Evolutionary conservation across 2,888 invertebrate species (phyloP), one percentile per base, ranked within the genome.

Genomic region (Sussaba pulchella): DNA sequence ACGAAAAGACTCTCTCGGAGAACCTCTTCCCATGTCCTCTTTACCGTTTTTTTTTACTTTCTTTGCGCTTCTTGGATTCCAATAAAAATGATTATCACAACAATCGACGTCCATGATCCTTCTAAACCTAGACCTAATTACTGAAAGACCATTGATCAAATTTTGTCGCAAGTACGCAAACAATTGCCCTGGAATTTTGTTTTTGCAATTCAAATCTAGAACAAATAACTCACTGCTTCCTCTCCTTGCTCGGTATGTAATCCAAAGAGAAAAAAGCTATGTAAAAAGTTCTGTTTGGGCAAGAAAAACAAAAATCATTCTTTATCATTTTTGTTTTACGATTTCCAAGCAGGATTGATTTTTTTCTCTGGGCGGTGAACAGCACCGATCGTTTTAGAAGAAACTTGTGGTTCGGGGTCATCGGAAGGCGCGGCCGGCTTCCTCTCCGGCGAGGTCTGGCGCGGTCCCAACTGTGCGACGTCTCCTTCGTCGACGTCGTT

Each of bases 391-490:
- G 50, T 75, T 77, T 76, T 78, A 85, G 85, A 24, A 73, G 73
- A 64, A 77, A 73, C 77, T 72, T 59, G 64, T 47, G 54, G 61
- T 90, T 91, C 87, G 90, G 90, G 91, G 91, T 91, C 91, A 90
- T 84, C 85, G 81, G 86, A 86, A 90, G 91, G 90, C 88, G 90
- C 89, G 91, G 88, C 88, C 70, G 81, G 75, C 72, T 82, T 85
- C 86, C 84, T 88, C 88, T 85, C 84, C 84, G 86, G 86, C 84
- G 88, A 88, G 86, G 88, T 87, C 88, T 91, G 91, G 91, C 91
- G 85, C 88, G 85, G 82, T 82, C 89, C 91, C 91, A 91, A 91
- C 89, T 90, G 88, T 87, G 77, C 57, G 64, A 69, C 54, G 52
- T 63, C 69, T 63, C 66, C 63, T 63, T 72, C 72, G 50, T 64